Evolutionary conservation across 2,888 invertebrate species (phyloP), one percentile per base, ranked within the genome.

Genomic region (Cactoblastis cactorum): DNA sequence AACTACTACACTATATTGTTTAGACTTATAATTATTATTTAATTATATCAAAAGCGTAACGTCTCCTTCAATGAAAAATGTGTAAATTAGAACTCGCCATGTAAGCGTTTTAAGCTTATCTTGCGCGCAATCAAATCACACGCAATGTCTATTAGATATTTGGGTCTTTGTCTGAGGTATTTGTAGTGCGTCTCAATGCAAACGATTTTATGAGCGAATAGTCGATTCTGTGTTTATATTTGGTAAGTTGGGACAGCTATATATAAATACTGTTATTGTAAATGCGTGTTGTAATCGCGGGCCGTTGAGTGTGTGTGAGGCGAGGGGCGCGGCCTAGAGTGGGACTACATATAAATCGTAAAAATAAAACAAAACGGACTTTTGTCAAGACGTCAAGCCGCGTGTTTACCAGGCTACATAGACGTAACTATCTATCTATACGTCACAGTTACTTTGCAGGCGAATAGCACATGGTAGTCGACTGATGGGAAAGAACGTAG

Each of bases 171-270:
- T 43, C 43, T 43, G 11, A 22, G 39, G 39, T 28, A 24, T 43
- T 43, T 43, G 43, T 43, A 43, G 15, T 6, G 49, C 57, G 68
- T 66, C 63, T 63, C 59, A 63, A 65, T 67, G 71, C 70, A 69
- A 70, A 67, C 67, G 65, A 63, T 50, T 35, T 54, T 50, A 68
- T 74, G 75, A 76, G 71, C 76, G 77, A 74, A 77, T 81, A 83
- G 76, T 77, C 78, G 79, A 81, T 78, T 83, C 80, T 78, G 83
- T 84, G 82, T 83, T 82, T 82, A 82, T 82, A 80, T 77, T 80
- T 70, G 74, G 75, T 80, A 80, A 84, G 81, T 79, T 76, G 80
- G 83, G 83, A 83, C 83, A 82, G 82, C 81, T 83, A 82, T 69
- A 69, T 68, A 73, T 74, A 71, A 73, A 74, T 75, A 76, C 73